A percentile compares a stretch with the other conserved stretches of the same genome.
These are phyloP conservation scores for Archivesica marissinica DNA, from an alignment of 1,140 invertebrate genomes.

Conservation along the genomic window DNA sequence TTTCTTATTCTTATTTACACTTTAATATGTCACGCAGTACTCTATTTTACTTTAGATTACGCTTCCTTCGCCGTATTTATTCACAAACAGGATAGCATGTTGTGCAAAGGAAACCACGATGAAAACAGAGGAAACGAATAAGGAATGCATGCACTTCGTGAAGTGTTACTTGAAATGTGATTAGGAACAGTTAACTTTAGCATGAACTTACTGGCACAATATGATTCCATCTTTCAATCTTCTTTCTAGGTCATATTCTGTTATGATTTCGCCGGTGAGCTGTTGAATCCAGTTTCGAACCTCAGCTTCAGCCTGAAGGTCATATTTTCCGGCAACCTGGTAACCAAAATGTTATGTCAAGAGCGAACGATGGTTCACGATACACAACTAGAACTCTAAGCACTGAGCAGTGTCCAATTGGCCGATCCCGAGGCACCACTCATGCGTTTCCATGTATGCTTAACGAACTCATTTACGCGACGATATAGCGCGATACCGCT, in stretches of 20 bases:
- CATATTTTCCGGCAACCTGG: slow-evolving; percentile 79
- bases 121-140: too few relatives aligned
- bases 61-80: too few relatives aligned
- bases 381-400: not conserved
- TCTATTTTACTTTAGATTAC: too few relatives aligned
- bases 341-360: slow-evolving; percentile 36
- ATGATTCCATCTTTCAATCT: slow-evolving; percentile 73
- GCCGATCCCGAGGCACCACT: not conserved
- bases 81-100: too few relatives aligned
- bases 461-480: not conserved
- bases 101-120: too few relatives aligned
- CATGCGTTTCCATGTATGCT: slow-evolving; percentile 17
- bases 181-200: too few relatives aligned
- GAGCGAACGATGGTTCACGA: slow-evolving; percentile 1
- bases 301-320: slow-evolving; percentile 74
- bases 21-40: too few relatives aligned
- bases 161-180: too few relatives aligned
- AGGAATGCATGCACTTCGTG: too few relatives aligned
- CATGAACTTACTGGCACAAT: slow-evolving; percentile 73
- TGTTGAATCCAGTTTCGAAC: slow-evolving; percentile 77
- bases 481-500: not conserved
- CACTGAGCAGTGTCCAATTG: slow-evolving; percentile 7
- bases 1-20: too few relatives aligned
- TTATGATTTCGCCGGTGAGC: slow-evolving; percentile 75
- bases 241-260: slow-evolving; percentile 75